Evolutionary conservation across 2,797 vertebrate genomes (phyloP).

Genomic region (Phoebastria nigripes): DNA sequence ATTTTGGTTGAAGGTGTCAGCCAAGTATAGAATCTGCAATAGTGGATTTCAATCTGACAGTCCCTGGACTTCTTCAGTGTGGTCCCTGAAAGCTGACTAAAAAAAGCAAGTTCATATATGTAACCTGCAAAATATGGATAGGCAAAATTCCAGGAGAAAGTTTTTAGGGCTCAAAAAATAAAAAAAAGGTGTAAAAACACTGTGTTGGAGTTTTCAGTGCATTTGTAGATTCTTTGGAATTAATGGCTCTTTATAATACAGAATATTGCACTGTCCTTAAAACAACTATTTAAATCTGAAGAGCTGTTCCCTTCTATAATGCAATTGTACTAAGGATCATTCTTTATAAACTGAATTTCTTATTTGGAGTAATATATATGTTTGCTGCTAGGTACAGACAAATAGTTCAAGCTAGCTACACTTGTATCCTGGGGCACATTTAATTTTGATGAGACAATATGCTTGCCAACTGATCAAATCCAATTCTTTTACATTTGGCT

Average conservation of each 20-base stretch:
- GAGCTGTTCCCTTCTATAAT: neutral
- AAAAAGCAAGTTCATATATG: neutral
- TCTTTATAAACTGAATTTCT: neutral
- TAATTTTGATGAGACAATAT: neutral
- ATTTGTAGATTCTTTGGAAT: neutral
- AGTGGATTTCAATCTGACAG: neutral
- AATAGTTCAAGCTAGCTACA: neutral
- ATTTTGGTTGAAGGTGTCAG: slow-evolving; percentile 7
- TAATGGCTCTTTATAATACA: neutral
- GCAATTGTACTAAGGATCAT: neutral
- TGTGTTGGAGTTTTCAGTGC: neutral
- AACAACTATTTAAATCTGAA: neutral
- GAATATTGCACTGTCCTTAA: neutral
- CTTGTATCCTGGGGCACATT: neutral
- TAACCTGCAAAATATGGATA: neutral
- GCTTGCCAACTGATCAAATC: neutral
- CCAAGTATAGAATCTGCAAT: neutral
- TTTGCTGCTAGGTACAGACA: neutral
- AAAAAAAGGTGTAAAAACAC: neutral
- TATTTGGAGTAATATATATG: neutral
- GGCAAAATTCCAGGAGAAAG: neutral
- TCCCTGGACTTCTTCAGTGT: neutral
- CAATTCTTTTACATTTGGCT: neutral
- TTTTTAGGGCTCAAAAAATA: neutral
- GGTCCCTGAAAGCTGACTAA: neutral